phyloP scores from a whole-genome alignment of 2,113 vertebrate genomes.

The Elephas maximus region DNA sequence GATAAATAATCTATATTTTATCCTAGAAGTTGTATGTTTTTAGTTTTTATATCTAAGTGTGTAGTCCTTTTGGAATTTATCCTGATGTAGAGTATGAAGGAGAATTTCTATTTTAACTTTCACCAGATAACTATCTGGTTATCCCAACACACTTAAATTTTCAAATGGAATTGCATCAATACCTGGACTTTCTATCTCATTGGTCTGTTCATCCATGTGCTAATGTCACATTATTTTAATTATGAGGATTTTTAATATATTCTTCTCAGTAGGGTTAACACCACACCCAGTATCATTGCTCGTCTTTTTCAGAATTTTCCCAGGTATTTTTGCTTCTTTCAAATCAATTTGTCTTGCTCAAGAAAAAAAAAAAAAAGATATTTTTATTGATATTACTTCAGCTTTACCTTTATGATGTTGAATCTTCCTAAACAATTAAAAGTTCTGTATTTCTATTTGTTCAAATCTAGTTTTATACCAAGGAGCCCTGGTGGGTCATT shows the following conservation, averaged over 20 bases:
- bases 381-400: not conserved
- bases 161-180: not conserved
- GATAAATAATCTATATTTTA: not conserved
- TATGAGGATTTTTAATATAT: not conserved
- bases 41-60: not conserved
- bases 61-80: not conserved
- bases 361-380: not conserved
- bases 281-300: not conserved
- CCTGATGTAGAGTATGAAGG: not conserved
- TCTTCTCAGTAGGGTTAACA: not conserved
- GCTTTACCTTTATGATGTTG: not conserved
- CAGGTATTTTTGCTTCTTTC: not conserved
- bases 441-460: not conserved
- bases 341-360: not conserved
- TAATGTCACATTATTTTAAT: not conserved
- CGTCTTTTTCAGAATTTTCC: not conserved
- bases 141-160: not conserved
- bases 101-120: not conserved
- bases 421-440: not conserved
- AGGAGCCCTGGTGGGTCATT: not conserved
- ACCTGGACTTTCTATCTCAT: not conserved
- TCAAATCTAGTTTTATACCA: not conserved
- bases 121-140: not conserved
- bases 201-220: not conserved
- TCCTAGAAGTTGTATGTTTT: not conserved